Percentiles rank a stretch among this genome's conserved stretches.
Evolutionary conservation across 2,113 vertebrate species (phyloP).

Genomic region (Sturnus vulgaris): DNA sequence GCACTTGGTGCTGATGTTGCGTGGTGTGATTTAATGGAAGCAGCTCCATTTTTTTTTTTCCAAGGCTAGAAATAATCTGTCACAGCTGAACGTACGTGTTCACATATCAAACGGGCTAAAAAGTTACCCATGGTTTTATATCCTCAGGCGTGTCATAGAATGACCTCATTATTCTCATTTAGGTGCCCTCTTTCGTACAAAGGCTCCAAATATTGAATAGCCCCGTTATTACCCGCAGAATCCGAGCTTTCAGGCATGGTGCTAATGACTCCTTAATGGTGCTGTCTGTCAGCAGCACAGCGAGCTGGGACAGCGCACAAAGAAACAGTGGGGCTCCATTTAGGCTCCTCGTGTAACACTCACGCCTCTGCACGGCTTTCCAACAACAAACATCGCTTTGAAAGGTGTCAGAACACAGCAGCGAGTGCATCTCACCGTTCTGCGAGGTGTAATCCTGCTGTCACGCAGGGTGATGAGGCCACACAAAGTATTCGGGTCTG

Average conservation of each 20-base stretch:
- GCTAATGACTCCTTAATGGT: slow-evolving; percentile 76
- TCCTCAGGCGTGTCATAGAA: slow-evolving; percentile 45
- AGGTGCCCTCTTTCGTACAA: slow-evolving; percentile 17
- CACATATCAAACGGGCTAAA: slow-evolving; percentile 27
- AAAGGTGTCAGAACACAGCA: not conserved
- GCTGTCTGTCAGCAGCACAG: slow-evolving; percentile 70
- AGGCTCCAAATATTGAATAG: slow-evolving; percentile 48
- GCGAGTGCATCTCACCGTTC: not conserved
- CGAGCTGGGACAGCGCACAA: slow-evolving; percentile 55
- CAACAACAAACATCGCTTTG: slow-evolving; percentile 27
- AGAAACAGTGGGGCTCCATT: slow-evolving; percentile 40
- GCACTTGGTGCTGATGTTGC: not conserved
- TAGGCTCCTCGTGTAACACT: not conserved
- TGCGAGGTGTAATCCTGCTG: not conserved
- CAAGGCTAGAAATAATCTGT: not conserved
- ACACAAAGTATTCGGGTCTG: not conserved
- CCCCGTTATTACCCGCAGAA: slow-evolving; percentile 56
- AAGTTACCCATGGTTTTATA: slow-evolving; percentile 47
- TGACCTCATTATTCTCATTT: slow-evolving; percentile 62
- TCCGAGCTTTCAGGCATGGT: slow-evolving; percentile 44
- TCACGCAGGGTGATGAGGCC: not conserved
- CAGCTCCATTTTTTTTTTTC: not conserved
- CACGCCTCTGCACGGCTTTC: not conserved
- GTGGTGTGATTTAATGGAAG: not conserved
- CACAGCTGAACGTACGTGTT: not conserved